Evolutionary conservation across 2,888 invertebrate species (phyloP).

Genomic region (Aphelenchoides bicaudatus): DNA sequence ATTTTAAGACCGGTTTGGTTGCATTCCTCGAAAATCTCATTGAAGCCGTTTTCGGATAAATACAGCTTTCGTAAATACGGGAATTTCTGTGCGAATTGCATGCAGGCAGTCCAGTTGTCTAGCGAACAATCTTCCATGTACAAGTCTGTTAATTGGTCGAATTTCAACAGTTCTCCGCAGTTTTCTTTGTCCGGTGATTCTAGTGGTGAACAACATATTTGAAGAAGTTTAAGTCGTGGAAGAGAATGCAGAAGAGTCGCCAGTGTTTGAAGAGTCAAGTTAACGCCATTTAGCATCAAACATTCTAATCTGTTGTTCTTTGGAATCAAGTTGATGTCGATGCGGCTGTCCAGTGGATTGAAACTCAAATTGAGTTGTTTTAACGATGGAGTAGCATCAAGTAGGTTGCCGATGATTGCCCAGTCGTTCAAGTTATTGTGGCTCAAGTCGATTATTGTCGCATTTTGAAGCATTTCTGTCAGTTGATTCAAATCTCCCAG

Average conservation of each 20-base stretch:
- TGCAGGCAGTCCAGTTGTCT: not conserved
- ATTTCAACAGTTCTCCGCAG: not conserved
- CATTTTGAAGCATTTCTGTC: conserved; percentile 8
- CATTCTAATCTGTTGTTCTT: conserved; percentile 9
- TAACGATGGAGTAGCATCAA: conserved; percentile 10
- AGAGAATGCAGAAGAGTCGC: not conserved
- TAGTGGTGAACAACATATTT: not conserved
- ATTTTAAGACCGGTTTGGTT: not conserved
- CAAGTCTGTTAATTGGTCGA: conserved; percentile 3
- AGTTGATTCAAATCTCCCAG: conserved; percentile 19
- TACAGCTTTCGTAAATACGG: not conserved
- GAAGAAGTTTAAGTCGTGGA: not conserved
- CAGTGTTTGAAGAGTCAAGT: not conserved
- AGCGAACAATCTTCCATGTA: conserved; percentile 8
- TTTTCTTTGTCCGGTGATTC: not conserved
- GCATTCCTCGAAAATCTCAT: not conserved
- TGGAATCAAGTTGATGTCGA: not conserved
- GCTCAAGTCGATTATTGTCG: conserved; percentile 3
- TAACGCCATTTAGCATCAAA: conserved; percentile 17
- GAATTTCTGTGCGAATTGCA: not conserved
- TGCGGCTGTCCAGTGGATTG: conserved; percentile 12
- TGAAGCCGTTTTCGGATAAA: conserved; percentile 7
- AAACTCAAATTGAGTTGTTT: conserved; percentile 12
- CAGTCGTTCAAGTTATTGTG: conserved; percentile 7
- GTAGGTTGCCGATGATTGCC: not conserved